Base-by-base conservation (phyloP, 2,797 vertebrate genomes). In the Parambassis ranga region DNA sequence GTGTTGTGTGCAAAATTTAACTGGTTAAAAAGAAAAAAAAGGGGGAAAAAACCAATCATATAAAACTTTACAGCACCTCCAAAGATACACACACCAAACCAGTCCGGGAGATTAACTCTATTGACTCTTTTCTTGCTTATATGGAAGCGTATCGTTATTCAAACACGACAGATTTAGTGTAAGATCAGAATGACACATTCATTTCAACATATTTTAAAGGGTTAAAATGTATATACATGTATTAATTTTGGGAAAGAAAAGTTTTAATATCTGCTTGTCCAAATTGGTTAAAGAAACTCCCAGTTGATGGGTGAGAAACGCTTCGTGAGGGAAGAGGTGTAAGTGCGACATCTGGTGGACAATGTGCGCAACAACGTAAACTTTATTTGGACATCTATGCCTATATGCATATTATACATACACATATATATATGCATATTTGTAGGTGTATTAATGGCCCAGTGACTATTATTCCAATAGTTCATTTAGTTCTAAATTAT, bases 11-110 rank as follows among this genome's bases (percentile, higher is more conserved):
- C 7, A 63, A n/a, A 72, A 81, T 75, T 78, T 77, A 71, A 60
- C 61, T 16, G 37, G 13, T 13, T 28, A 48, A 13, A 42, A 42
- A 37, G n/a, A n/a, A n/a, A n/a, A n/a, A n/a, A n/a, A n/a, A n/a
- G n/a, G n/a, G n/a, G n/a, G n/a, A n/a, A n/a, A n/a, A n/a, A n/a
- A n/a, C n/a, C n/a, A n/a, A 60, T 68, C 41, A 44, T 6, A 59
- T 48, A 63, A 74, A 31, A 32, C 11, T 28, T 55, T 47, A 39
- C 1, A 43, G 72, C 67, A 39, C 74, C 74, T 85, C 66, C 66
- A 82, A 71, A 90, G 74, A 83, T 32, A 83, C 70, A 91, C 86
- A 91, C 73, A 84, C 79, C 84, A 79, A 90, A 91, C 91, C 87
- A 82, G 88, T 89, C 77, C 27, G 14, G 50, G 49, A 62, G 61